phyloP scores from a whole-genome alignment of 2,797 vertebrate genomes.

The Scleropages formosus region DNA sequence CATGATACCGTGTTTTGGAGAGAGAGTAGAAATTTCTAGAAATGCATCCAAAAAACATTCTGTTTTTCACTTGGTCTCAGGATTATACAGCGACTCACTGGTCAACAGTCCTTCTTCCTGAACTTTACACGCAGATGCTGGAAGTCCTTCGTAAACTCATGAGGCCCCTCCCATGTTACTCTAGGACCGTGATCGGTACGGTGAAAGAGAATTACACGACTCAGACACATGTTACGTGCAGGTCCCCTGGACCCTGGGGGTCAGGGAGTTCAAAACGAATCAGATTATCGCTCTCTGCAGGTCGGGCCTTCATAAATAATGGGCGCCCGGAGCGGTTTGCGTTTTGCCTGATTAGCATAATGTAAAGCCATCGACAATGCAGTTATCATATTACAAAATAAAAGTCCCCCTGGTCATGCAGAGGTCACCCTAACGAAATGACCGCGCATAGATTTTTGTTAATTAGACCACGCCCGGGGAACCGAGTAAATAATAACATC shows the following conservation, averaged over 20 bases:
- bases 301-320: slow-evolving; percentile 75
- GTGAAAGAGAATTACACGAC: slow-evolving; percentile 53
- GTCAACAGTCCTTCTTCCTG: too few relatives aligned
- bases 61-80: too few relatives aligned
- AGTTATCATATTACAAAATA: slow-evolving; percentile 76
- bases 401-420: slow-evolving; percentile 59
- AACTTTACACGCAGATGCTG: too few relatives aligned
- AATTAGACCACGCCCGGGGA: slow-evolving; percentile 58
- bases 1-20: not conserved
- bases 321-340: slow-evolving; percentile 68
- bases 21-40: not conserved
- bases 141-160: too few relatives aligned
- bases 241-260: slow-evolving; percentile 69
- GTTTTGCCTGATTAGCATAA: slow-evolving; percentile 74
- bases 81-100: too few relatives aligned
- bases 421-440: slow-evolving; percentile 64
- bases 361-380: slow-evolving; percentile 72
- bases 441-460: slow-evolving; percentile 68
- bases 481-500: slow-evolving; percentile 67
- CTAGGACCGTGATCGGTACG: slow-evolving; percentile 26
- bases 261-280: slow-evolving; percentile 81
- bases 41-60: too few relatives aligned
- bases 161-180: not conserved
- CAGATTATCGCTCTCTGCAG: slow-evolving; percentile 72
- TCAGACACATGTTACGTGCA: slow-evolving; percentile 70